Conservation (phyloP, 2,888 invertebrate genomes). For the Drosophila cracens region DNA sequence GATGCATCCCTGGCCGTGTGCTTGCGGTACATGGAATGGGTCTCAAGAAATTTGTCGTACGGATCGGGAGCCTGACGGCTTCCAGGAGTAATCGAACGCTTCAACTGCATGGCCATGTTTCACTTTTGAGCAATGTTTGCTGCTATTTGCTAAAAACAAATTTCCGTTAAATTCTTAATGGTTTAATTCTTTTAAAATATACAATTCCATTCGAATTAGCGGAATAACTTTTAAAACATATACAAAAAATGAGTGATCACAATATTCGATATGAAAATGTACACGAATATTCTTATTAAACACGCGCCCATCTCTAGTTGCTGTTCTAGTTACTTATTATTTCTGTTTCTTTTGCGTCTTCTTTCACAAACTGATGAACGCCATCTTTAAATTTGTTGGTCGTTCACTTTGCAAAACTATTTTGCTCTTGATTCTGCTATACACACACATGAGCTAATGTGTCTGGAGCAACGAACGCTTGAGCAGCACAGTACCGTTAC, state of each 20-base stretch:
- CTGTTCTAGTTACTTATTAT: slow-evolving; percentile 10
- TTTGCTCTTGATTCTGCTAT: slow-evolving; percentile 24
- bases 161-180: neutral
- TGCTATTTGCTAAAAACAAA: neutral
- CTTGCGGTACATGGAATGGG: slow-evolving; percentile 93
- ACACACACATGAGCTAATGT: neutral
- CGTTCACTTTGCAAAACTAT: slow-evolving; percentile 46
- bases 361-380: slow-evolving; percentile 11
- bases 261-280: neutral
- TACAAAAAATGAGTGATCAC: neutral
- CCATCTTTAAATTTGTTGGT: slow-evolving; percentile 55
- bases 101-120: slow-evolving; percentile 40
- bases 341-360: slow-evolving; percentile 6
- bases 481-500: slow-evolving; percentile 41
- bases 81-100: slow-evolving; percentile 84
- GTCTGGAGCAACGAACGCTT: slow-evolving; percentile 56
- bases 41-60: slow-evolving; percentile 91
- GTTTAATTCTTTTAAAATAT: neutral
- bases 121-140: neutral
- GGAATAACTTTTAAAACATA: neutral
- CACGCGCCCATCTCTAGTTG: slow-evolving; percentile 37
- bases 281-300: neutral
- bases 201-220: neutral
- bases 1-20: slow-evolving; percentile 95
- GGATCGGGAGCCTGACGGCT: slow-evolving; percentile 85